Base-by-base conservation (phyloP, 2,113 vertebrate genomes). In the Murina feae region DNA sequence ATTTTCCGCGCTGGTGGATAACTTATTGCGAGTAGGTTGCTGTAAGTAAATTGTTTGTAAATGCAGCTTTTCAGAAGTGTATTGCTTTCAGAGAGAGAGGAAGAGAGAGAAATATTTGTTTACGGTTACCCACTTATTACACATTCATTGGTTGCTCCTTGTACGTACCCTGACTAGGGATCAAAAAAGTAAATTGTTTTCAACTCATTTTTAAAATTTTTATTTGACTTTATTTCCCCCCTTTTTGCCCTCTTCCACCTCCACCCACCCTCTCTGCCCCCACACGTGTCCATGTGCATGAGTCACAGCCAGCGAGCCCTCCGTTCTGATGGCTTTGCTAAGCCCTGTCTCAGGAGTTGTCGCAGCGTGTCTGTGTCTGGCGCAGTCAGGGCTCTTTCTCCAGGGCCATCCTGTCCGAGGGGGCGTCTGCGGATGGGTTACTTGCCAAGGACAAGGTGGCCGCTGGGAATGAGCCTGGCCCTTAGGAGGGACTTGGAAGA, bases 41-140 rank as follows among this genome's bases (percentile, higher is more conserved):
- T 72, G 51, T 39, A 88, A 76, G 30, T 87, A 74, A 87, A 69
- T 84, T 80, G 25, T 71, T 68, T 95, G 68, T 53, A 68, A 93
- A 92, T 28, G 58, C 23, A 60, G 58, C 58, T 60, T 60, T 60
- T 12, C 4, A 60, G 28, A 60, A 60, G 28, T 28, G 25, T 60
- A 21, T 60, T 60, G 58, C 25, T 28, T 60, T 60, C 58, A 58
- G 8, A 60, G 23, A 60, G 58, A 60, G 58, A 60, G 58, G 58
- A 58, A 58, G 25, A 60, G 55, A 60, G 58, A 60, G 58, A 60
- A 60, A 60, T 12, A 60, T 60, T 55, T 60, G 58, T 60, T 60
- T 60, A 60, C 9, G 58, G 28, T 60, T 60, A 60, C 9, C 58
- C 58, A 60, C 58, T 60, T 60, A 28, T 28, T 60, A 60, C 4